Percentiles rank a stretch among this genome's conserved stretches.
Conservation (phyloP, 2,888 invertebrate genomes). For the Drosophila koepferae region DNA sequence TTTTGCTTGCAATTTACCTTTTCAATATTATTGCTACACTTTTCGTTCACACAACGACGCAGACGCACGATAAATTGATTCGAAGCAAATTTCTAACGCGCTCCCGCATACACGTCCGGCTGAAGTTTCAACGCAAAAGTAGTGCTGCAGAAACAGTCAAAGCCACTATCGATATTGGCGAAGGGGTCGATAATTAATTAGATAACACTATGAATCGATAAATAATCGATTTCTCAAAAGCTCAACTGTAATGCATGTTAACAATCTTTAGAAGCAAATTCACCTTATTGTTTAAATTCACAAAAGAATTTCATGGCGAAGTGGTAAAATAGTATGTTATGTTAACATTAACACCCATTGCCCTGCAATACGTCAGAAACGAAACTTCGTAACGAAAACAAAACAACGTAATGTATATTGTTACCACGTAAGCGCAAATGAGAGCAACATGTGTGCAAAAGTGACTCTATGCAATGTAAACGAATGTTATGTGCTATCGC, state of each 20-base stretch:
- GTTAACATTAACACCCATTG: not conserved
- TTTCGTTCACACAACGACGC: slow-evolving; percentile 49
- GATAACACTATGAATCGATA: slow-evolving; percentile 5
- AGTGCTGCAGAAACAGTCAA: slow-evolving; percentile 43
- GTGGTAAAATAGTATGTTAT: not conserved
- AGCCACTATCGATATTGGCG: slow-evolving; percentile 33
- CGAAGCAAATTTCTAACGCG: slow-evolving; percentile 51
- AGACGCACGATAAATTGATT: slow-evolving; percentile 60
- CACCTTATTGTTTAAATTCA: not conserved
- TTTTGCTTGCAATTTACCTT: slow-evolving; percentile 72
- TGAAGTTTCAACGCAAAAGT: slow-evolving; percentile 60
- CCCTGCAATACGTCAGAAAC: not conserved
- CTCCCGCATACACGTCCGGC: slow-evolving; percentile 62
- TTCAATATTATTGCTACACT: slow-evolving; percentile 62
- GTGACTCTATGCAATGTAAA: slow-evolving; percentile 8
- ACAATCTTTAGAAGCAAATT: not conserved
- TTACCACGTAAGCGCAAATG: slow-evolving; percentile 17
- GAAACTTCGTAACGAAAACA: not conserved
- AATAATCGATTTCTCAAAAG: slow-evolving; percentile 6
- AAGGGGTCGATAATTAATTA: slow-evolving; percentile 5
- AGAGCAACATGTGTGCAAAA: slow-evolving; percentile 8
- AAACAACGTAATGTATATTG: not conserved
- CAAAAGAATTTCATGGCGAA: not conserved
- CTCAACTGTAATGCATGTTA: not conserved
- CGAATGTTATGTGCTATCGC: slow-evolving; percentile 19